Conservation (phyloP, 2,113 vertebrate species). For the Syngnathoides biaculeatus region DNA sequence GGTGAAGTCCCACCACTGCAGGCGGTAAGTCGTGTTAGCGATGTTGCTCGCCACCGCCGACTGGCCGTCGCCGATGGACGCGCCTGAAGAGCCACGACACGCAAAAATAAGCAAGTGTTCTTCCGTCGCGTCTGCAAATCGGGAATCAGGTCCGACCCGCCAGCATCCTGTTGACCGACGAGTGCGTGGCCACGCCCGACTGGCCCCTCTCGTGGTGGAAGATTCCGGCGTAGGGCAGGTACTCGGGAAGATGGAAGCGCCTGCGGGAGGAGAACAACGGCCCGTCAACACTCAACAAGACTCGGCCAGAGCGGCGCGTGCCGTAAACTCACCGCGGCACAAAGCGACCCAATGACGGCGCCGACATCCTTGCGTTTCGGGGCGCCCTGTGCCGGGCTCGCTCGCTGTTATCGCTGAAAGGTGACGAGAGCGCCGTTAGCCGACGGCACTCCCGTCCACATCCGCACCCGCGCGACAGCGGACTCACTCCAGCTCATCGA, state of each 20-base stretch:
- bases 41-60: slow-evolving; percentile 99
- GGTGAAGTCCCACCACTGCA: slow-evolving; percentile 99
- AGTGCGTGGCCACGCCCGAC: slow-evolving; percentile 94
- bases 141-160: slow-evolving; percentile 77
- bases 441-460: rapidly evolving
- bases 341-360: slow-evolving; percentile 92
- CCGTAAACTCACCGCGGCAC: slow-evolving; percentile 83
- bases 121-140: no score
- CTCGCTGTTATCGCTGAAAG: slow-evolving; percentile 86
- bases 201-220: slow-evolving; percentile 98
- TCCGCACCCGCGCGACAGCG: no score
- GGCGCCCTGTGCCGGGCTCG: slow-evolving; percentile 90
- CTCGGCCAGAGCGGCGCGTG: neutral
- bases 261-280: slow-evolving; percentile 59
- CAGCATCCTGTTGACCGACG: slow-evolving; percentile 94
- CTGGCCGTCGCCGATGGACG: slow-evolving; percentile 95
- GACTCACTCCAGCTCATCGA: slow-evolving; percentile 95
- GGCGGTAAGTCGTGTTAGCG: slow-evolving; percentile 94
- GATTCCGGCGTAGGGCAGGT: slow-evolving; percentile 97
- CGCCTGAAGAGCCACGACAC: slow-evolving; percentile 71
- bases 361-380: slow-evolving; percentile 94
- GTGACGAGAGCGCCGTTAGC: neutral
- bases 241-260: slow-evolving; percentile 94
- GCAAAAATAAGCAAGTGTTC: no score
- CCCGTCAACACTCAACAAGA: neutral